Percentiles rank a stretch among this genome's conserved stretches.
Evolutionary conservation across 2,113 vertebrate species (phyloP).

Genomic region (Tympanuchus pallidicinctus): DNA sequence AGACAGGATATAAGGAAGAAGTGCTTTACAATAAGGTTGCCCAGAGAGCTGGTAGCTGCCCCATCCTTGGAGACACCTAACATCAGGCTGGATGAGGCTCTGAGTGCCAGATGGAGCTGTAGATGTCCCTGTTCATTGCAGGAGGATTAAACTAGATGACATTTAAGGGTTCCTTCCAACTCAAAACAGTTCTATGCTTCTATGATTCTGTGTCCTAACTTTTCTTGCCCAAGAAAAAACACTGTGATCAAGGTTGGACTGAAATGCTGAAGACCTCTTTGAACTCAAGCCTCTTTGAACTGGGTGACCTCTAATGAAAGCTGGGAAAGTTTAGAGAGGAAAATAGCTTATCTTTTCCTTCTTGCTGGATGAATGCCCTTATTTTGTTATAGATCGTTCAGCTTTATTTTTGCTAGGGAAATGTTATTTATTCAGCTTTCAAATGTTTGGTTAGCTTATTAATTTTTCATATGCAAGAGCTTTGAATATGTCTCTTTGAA

Average conservation of each 20-base stretch:
- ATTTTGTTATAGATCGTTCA: conserved; percentile 30
- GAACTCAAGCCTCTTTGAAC: conserved; percentile 16
- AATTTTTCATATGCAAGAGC: conserved; percentile 42
- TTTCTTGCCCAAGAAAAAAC: neutral
- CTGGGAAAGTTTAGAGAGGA: neutral
- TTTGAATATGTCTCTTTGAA: conserved; percentile 50
- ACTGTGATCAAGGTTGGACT: neutral
- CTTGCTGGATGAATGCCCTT: conserved; percentile 21
- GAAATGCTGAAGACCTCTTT: neutral
- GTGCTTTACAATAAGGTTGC: no score
- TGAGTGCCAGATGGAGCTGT: no score
- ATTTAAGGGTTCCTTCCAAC: no score
- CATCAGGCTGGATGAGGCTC: no score
- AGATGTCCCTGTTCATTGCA: no score
- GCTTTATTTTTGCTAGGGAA: conserved; percentile 33
- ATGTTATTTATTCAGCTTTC: conserved; percentile 54
- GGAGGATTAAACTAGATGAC: no score
- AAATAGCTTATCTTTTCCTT: conserved; percentile 43
- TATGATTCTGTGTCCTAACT: neutral
- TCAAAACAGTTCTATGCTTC: no score
- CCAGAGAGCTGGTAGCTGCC: no score
- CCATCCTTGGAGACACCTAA: no score
- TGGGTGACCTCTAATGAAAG: neutral
- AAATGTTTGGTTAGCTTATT: conserved; percentile 54
- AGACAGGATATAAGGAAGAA: no score